Conservation (phyloP, 2,888 invertebrate species). For the Luperina nickerlii region DNA sequence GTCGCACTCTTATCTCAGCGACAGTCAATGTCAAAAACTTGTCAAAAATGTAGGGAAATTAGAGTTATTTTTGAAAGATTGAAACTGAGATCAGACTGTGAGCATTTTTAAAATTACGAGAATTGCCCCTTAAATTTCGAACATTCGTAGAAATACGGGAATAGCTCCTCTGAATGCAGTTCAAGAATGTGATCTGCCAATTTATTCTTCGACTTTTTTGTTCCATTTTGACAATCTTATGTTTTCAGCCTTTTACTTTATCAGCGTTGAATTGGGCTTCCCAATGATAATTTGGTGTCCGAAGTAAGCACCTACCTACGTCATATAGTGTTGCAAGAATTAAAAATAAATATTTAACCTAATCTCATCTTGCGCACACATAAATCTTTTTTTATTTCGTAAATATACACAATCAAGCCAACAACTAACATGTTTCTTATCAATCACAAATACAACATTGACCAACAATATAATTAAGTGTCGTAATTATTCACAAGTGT, state of each 20-base stretch:
- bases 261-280: not conserved
- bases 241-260: not conserved
- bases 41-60: too few species aligned
- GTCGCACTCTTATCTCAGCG: too few species aligned
- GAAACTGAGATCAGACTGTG: too few species aligned
- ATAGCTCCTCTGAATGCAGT: not conserved
- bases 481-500: conserved; percentile 44
- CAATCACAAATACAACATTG: conserved; percentile 33
- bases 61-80: too few species aligned
- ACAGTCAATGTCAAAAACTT: too few species aligned
- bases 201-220: not conserved
- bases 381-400: not conserved
- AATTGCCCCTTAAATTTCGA: too few species aligned
- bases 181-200: too few species aligned
- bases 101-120: too few species aligned
- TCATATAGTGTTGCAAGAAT: not conserved
- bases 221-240: not conserved
- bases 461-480: conserved; percentile 38
- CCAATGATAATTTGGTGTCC: not conserved
- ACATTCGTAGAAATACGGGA: too few species aligned
- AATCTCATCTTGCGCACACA: not conserved
- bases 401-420: not conserved
- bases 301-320: too few species aligned
- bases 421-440: conserved; percentile 12
- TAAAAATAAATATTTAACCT: not conserved